Percentiles rank a stretch among this genome's conserved stretches.
Conservation (phyloP, 2,888 invertebrate genomes). For the Rhagonycha lutea region DNA sequence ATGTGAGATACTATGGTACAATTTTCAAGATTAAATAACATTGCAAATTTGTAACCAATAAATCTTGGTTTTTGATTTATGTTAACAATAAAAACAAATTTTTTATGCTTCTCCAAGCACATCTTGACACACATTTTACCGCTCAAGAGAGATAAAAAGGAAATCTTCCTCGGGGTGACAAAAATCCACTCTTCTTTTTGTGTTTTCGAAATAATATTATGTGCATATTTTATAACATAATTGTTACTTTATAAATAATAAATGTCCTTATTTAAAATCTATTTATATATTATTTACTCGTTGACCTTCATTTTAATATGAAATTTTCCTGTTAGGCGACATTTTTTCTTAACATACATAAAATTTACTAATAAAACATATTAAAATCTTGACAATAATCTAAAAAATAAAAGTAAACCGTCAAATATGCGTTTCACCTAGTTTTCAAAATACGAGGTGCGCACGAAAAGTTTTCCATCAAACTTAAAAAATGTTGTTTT, state of each 20-base stretch:
- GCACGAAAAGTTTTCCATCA: not conserved
- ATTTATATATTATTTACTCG: not conserved
- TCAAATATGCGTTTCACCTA: not conserved
- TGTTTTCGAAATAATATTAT: not conserved
- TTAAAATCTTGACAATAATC: not conserved
- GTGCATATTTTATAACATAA: not conserved
- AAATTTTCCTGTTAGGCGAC: conserved; percentile 2
- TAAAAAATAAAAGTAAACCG: not conserved
- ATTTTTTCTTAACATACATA: not conserved
- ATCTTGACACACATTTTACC: not conserved
- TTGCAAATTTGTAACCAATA: not conserved
- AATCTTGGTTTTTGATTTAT: not conserved
- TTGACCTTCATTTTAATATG: not conserved
- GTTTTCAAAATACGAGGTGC: not conserved
- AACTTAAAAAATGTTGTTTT: conserved; percentile 37
- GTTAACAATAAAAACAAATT: not conserved
- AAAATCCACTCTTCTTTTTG: not conserved
- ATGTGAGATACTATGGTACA: not conserved
- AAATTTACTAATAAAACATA: not conserved
- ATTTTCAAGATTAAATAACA: not conserved
- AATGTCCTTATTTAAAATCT: not conserved
- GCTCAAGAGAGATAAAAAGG: not conserved
- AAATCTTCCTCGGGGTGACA: not conserved
- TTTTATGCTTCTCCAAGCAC: not conserved
- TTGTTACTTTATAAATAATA: not conserved